Evolutionary conservation across 2,113 vertebrate species (phyloP), one percentile per base, ranked within the genome.

Genomic region (Harpagus bidentatus): DNA sequence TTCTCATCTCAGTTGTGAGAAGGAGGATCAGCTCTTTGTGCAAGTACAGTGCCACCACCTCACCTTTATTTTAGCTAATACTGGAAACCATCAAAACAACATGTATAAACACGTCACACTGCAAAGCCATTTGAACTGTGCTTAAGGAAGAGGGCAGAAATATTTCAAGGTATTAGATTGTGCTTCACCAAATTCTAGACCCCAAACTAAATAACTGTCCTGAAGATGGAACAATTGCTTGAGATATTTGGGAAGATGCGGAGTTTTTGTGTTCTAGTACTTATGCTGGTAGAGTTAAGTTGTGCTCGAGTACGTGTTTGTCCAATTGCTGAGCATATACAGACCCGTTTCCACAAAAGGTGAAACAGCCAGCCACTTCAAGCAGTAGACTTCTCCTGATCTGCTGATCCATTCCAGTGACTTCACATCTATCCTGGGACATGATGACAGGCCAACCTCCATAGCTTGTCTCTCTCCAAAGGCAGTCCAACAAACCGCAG

Each of bases 351-450:
- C 91, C 87, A 93, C 93, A 95, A 62, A 94, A 95, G 91, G 89
- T 87, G 95, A 93, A 62, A 18, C 45, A 48, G 61, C 19, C n/a
- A 5, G 36, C 79, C 63, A 15, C 67, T 80, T 71, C 7, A 22
- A 53, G 82, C 90, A 85, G 91, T 15, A 67, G 45, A 13, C 67
- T 62, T 73, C 28, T 86, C n/a, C 40, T 86, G 56, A 31, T 29
- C 62, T 82, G 52, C 76, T 95, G 81, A 62, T 77, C 81, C 67
- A 4, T 63, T 77, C 40, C 9, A 21, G 74, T 95, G 94, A 90
- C 79, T 78, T 91, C 91, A 93, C 82, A 85, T 91, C 95, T 96
- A 59, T 96, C 95, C 84, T 96, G 94, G 95, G 94, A 92, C 1
- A 16, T 59, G 91, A 83, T 96, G 94, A 91, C 87, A 95, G 83